Evolutionary conservation across 2,888 invertebrate genomes (phyloP), one percentile per base, ranked within the genome.

Genomic region (Ichneumoninae sp.): DNA sequence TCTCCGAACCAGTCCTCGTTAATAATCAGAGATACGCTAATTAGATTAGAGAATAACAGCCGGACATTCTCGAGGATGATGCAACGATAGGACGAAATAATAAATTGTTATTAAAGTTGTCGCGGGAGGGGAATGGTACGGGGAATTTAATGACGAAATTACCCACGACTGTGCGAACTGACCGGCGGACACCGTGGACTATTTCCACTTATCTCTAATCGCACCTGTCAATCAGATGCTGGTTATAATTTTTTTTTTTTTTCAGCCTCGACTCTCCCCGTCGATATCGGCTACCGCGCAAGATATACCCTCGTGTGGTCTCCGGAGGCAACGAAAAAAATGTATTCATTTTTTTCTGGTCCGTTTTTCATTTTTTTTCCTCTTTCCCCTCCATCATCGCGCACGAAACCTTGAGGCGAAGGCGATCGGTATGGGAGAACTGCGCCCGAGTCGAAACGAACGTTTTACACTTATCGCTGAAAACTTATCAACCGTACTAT

Each of bases 121-220:
- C 44, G 13, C 3, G 44, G 44, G 44, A 16, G 44, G 36, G 36
- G 52, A 74, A 66, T 57, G 47, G 36, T 33, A 26, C 30, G 50
- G 52, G 44, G 19, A 66, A 80, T 80, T 66, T 60, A 66, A 74
- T 74, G 36, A 74, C 52, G 44, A 75, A 80, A 76, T 80, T 60
- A 68, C 52, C 57, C 16, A 57, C n/a, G 52, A 74, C 26, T 33
- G 26, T 33, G 57, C 6, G 36, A 60, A 44, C 54, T 40, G 69
- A 72, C 65, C 44, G 69, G 16, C n/a, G 47, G 70, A 62, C 54
- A 40, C 22, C 60, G 47, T 30, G 70, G 47, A 74, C 52, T 80
- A 76, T 68, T 83, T 80, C 60, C 76, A 66, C 71, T 80, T 80
- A 80, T 83, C 83, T 80, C 40, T 60, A 76, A 83, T 83, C 80